Conservation (phyloP, 2,888 invertebrate genomes). For the Lepidocyrtinus sp. region DNA sequence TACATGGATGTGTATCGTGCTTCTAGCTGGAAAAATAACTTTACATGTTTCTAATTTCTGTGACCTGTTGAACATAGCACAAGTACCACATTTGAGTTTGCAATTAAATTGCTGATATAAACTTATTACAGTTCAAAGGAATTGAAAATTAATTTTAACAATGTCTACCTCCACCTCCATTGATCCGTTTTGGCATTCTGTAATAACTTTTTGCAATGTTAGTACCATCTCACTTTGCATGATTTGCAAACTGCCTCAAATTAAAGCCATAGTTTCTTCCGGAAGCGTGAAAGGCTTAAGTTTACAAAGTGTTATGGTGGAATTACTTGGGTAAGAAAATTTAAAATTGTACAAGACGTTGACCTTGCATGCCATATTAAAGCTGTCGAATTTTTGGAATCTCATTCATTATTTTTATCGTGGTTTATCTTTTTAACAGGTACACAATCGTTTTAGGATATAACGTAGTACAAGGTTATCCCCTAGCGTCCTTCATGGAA, state of each 20-base stretch:
- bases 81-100: no score
- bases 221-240: constrained; percentile 84
- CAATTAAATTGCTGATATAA: no score
- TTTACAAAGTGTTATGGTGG: constrained; percentile 79
- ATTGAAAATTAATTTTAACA: background rate
- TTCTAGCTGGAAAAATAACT: no score
- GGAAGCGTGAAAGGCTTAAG: constrained; percentile 82
- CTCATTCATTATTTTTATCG: constrained; percentile 9
- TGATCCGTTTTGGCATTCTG: constrained; percentile 37
- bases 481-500: constrained; percentile 85
- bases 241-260: constrained; percentile 87
- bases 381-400: background rate
- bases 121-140: no score
- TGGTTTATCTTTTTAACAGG: no score
- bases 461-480: constrained; percentile 83
- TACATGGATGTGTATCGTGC: no score
- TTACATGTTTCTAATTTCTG: no score
- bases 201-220: constrained; percentile 66
- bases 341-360: no score
- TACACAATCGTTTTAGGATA: constrained; percentile 87
- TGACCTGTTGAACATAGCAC: no score
- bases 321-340: constrained; percentile 80
- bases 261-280: constrained; percentile 78
- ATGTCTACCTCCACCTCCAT: constrained; percentile 20
- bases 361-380: background rate